phyloP scores from a whole-genome alignment of 2,888 invertebrate species.

The Papilio elwesi region DNA sequence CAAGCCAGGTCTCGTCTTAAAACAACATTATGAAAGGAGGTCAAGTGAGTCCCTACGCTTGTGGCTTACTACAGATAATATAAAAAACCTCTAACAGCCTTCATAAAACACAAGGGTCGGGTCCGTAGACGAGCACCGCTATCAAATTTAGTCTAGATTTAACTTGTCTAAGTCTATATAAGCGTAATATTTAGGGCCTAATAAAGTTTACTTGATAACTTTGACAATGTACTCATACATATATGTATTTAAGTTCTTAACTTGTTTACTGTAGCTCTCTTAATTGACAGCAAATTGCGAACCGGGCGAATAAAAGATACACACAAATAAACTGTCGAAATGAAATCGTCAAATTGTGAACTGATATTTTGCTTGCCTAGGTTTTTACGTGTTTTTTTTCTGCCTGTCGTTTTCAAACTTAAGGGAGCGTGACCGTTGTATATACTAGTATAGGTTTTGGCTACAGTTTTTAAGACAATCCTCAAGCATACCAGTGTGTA shows the following conservation, averaged over 20 bases:
- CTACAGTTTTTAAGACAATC: no score
- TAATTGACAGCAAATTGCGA: no score
- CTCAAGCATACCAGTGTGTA: no score
- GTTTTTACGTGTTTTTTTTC: no score
- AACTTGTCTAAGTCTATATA: background rate
- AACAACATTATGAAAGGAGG: slow-evolving; percentile 9
- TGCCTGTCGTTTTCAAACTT: no score
- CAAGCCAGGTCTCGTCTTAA: background rate
- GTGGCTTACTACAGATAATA: slow-evolving; percentile 3
- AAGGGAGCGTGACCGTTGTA: no score
- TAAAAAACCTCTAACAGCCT: background rate
- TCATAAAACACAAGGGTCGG: slow-evolving; percentile 11
- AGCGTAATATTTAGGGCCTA: slow-evolving; percentile 3
- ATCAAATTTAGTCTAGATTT: slow-evolving; percentile 9
- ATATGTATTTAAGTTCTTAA: background rate
- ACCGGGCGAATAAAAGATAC: no score
- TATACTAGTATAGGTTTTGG: no score
- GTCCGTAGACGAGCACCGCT: background rate
- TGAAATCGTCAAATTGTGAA: no score
- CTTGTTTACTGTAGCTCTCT: background rate
- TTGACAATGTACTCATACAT: no score
- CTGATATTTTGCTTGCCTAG: no score
- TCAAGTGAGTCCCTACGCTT: background rate
- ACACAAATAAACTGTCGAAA: no score
- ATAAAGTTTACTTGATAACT: background rate